Conservation (phyloP, 35 echinoderm and acorn worm genomes). For the Diadema setosum region DNA sequence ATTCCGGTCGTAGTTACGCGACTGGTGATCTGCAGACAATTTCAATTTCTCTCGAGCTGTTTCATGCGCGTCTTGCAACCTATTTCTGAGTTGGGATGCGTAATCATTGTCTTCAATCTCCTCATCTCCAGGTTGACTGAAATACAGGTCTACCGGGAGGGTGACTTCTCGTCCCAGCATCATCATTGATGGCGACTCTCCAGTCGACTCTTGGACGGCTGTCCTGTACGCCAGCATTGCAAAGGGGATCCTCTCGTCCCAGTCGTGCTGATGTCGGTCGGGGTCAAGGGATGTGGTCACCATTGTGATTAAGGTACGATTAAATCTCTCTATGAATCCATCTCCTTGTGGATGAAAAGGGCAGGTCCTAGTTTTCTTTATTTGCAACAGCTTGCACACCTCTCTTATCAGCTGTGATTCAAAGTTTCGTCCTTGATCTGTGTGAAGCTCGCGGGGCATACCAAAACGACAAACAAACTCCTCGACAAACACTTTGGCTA, state of each 20-base stretch:
- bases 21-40: not conserved
- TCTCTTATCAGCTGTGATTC: not conserved
- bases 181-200: constrained; percentile 26
- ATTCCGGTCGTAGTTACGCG: constrained; percentile 1
- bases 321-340: too few species aligned
- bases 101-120: not conserved
- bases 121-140: too few species aligned
- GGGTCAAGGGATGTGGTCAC: constrained; percentile 10
- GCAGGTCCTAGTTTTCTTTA: too few species aligned
- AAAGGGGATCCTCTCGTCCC: constrained; percentile 20
- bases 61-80: not conserved
- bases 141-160: too few species aligned
- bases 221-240: constrained; percentile 18
- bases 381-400: not conserved
- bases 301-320: too few species aligned
- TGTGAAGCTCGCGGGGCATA: not conserved
- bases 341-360: too few species aligned
- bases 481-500: constrained; percentile 14
- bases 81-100: not conserved
- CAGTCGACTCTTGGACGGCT: not conserved
- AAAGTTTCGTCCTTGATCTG: constrained; percentile 27
- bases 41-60: too few species aligned
- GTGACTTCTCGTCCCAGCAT: constrained; percentile 34
- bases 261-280: constrained; percentile 16
- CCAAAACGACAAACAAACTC: constrained; percentile 39